A percentile compares a stretch with the other conserved stretches of the same genome.
phyloP scores from a whole-genome alignment of 2,113 vertebrate species.

The Daubentonia madagascariensis region DNA sequence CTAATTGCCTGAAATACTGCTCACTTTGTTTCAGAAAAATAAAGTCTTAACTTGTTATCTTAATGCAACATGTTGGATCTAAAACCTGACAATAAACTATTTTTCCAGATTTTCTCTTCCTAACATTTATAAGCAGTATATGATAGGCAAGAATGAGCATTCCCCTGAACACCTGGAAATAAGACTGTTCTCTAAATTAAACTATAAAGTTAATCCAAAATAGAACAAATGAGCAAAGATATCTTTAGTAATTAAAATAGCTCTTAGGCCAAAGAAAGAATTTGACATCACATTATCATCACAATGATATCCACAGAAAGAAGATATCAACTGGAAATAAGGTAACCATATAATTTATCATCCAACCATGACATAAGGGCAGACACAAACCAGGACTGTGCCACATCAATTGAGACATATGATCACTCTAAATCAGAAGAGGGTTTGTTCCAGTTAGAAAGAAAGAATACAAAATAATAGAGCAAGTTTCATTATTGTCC shows the following conservation, averaged over 20 bases:
- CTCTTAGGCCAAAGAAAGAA: slow-evolving; percentile 6
- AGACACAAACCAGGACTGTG: background rate
- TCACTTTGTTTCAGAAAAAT: slow-evolving; percentile 45
- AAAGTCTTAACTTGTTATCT: background rate
- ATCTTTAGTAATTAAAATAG: background rate
- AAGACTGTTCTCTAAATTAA: background rate
- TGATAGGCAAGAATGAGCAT: background rate
- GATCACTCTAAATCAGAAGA: background rate
- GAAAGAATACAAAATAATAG: background rate
- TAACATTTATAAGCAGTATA: background rate
- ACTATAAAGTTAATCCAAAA: background rate
- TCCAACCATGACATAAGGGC: background rate
- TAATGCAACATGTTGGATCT: background rate
- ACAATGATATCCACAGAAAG: background rate
- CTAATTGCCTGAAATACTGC: background rate
- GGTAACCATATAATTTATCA: background rate
- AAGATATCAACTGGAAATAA: background rate
- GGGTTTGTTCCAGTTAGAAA: background rate
- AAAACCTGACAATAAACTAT: background rate
- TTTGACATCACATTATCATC: background rate
- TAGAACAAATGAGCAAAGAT: slow-evolving; percentile 2
- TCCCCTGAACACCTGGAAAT: background rate
- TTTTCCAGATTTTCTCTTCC: background rate
- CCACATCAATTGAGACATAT: background rate
- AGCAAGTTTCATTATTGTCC: background rate